Conservation (phyloP, 2,888 invertebrate genomes). For the Chrysolina haemoptera region DNA sequence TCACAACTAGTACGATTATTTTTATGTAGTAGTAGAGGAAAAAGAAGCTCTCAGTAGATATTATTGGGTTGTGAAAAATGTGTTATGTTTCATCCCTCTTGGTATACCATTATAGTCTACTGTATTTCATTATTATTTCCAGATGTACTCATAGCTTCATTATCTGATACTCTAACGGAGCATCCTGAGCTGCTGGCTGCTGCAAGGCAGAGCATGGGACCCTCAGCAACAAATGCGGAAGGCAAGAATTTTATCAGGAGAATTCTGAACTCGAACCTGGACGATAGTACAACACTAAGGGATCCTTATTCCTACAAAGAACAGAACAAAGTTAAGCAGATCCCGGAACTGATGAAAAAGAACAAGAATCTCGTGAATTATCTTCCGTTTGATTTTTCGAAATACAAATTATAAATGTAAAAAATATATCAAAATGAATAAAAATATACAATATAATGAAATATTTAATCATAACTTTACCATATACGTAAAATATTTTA, state of each 20-base stretch:
- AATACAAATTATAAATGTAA: constrained; percentile 57
- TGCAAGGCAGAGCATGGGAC: constrained; percentile 52
- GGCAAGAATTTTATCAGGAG: constrained; percentile 70
- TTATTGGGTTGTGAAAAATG: too few relatives aligned
- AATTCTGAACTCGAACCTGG: constrained; percentile 71
- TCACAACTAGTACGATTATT: too few relatives aligned
- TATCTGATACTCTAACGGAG: constrained; percentile 82
- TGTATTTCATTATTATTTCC: constrained; percentile 40
- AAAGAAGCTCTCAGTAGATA: too few relatives aligned
- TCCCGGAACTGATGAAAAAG: constrained; percentile 64
- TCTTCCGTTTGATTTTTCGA: constrained; percentile 53
- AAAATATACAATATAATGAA: constrained; percentile 11
- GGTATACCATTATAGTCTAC: background rate
- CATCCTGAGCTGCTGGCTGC: constrained; percentile 76
- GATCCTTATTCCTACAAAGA: constrained; percentile 71
- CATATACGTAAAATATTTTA: constrained; percentile 24
- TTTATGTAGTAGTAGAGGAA: too few relatives aligned
- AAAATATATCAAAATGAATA: constrained; percentile 22
- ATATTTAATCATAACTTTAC: constrained; percentile 6
- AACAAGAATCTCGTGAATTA: constrained; percentile 59
- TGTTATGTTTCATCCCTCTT: too few relatives aligned
- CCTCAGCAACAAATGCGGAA: constrained; percentile 53
- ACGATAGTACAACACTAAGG: constrained; percentile 70
- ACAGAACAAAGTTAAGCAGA: constrained; percentile 65
- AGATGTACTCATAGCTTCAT: constrained; percentile 84